These are phyloP conservation scores for Martes flavigula DNA, from an alignment of 2,797 vertebrate species.

Conservation along the genomic window DNA sequence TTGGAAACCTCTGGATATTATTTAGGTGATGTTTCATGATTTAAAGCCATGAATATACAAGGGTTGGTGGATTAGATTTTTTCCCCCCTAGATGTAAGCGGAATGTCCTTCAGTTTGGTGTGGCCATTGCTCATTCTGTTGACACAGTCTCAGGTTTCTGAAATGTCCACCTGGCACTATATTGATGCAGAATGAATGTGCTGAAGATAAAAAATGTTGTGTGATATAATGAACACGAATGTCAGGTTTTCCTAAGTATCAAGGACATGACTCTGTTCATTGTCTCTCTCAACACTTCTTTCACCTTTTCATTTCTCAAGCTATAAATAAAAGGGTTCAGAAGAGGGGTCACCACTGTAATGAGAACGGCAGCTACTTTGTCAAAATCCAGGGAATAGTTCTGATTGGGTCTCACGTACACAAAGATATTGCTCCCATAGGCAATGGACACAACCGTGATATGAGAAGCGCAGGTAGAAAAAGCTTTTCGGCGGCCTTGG, in stretches of 20 bases:
- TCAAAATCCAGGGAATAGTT: slow-evolving; percentile 50
- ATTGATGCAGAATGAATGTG: not conserved
- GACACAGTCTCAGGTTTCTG: not conserved
- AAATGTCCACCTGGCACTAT: not conserved
- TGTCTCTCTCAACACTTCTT: slow-evolving; percentile 7
- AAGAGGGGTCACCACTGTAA: slow-evolving; percentile 45
- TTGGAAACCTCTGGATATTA: not conserved
- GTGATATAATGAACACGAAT: not conserved
- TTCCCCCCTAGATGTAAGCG: not conserved
- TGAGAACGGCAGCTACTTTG: slow-evolving; percentile 50
- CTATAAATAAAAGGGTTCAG: slow-evolving; percentile 65
- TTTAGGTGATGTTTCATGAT: not conserved
- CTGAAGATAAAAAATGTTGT: not conserved
- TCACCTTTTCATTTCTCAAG: slow-evolving; percentile 58
- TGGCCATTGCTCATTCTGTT: not conserved
- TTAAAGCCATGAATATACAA: not conserved
- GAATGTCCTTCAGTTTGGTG: not conserved
- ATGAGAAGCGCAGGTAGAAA: slow-evolving; percentile 24
- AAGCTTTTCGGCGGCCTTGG: not conserved
- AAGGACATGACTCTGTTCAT: not conserved
- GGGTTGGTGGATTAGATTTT: not conserved
- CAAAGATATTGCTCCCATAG: slow-evolving; percentile 41
- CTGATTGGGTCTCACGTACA: slow-evolving; percentile 58
- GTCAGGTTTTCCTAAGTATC: not conserved
- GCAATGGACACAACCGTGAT: slow-evolving; percentile 29